Base-by-base conservation (phyloP, 2,113 vertebrate species). In the Oplegnathus fasciatus region DNA sequence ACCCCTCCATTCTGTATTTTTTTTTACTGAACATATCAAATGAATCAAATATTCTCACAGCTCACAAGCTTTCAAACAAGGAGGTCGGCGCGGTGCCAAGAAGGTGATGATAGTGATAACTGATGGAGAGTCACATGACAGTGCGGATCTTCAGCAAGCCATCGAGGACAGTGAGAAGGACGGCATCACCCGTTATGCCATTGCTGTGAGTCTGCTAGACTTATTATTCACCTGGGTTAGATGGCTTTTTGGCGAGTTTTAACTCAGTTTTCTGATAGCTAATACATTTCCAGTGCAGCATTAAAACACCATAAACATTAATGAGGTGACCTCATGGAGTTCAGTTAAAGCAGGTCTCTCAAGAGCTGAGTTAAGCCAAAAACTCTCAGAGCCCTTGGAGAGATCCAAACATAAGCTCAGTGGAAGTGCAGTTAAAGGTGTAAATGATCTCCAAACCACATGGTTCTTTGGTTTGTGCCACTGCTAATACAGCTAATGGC, bases 101-200 rank as follows among this genome's bases (percentile, higher is more conserved):
- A 97, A 99, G 81, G 98, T 99, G 86, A 99, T 99, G 98, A 98
- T 99, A 13, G 98, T 99, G 75, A 98, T 99, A 91, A 99, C 98
- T 1, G 98, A 99, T 0, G 98, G 98, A 69, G 98, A 99, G 82
- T 99, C 98, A 6, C 98, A 99, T 4, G 98, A 99, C 95, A 99
- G 97, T 89, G 92, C 96, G 0, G 97, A 99, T 90, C 96, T 99
- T 71, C 94, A 98, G 92, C 96, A 95, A 86, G 98, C 96, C 86
- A 98, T 99, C 0, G 97, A 97, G 90, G 96, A 97, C 86, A 97
- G 98, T 2, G 98, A 99, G 94, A 96, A 87, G 87, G 98, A 99
- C 71, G 98, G 98, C 0, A 97, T 99, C 93, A 99, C 98, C 54
- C 92, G 97, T 87, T 99, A 99, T 0, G 98, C 97, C 0, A 97